phyloP scores from a whole-genome alignment of 1,140 invertebrate species.

The Helicorthomorpha holstii region DNA sequence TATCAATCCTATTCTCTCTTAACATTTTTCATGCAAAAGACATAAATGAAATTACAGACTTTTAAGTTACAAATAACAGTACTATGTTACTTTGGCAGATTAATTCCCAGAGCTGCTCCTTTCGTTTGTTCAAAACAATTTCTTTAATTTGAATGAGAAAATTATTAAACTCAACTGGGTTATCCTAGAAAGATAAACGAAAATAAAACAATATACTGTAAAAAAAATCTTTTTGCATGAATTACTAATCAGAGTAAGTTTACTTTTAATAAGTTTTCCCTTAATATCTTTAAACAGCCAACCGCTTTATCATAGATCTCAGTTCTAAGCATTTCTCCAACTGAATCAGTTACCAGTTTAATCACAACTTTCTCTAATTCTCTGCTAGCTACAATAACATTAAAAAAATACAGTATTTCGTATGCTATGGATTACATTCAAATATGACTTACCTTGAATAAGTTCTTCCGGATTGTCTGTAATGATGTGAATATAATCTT shows the following conservation, averaged over 20 bases:
- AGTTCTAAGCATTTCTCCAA: background rate
- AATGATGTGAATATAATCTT: constrained; percentile 18
- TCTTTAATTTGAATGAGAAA: constrained; percentile 18
- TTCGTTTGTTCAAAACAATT: constrained; percentile 14
- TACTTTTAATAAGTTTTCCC: background rate
- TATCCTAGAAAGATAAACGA: too few relatives aligned
- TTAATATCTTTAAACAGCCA: background rate
- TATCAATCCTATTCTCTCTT: background rate
- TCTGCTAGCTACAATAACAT: background rate
- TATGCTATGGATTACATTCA: too few relatives aligned
- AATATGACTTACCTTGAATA: background rate
- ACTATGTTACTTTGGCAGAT: too few relatives aligned
- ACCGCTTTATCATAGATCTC: background rate
- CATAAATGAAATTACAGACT: background rate
- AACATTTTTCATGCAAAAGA: too few relatives aligned
- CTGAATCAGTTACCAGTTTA: background rate
- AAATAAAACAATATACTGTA: too few relatives aligned
- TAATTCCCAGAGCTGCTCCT: constrained; percentile 20
- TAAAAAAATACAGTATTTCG: too few relatives aligned
- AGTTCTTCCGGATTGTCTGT: background rate
- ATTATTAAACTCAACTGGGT: constrained; percentile 15
- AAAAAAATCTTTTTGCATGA: too few relatives aligned
- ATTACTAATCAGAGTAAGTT: too few relatives aligned
- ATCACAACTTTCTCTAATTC: background rate
- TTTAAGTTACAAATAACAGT: too few relatives aligned